These are phyloP conservation scores for Xylota segnis DNA, from an alignment of 2,888 invertebrate species.

Conservation along the genomic window DNA sequence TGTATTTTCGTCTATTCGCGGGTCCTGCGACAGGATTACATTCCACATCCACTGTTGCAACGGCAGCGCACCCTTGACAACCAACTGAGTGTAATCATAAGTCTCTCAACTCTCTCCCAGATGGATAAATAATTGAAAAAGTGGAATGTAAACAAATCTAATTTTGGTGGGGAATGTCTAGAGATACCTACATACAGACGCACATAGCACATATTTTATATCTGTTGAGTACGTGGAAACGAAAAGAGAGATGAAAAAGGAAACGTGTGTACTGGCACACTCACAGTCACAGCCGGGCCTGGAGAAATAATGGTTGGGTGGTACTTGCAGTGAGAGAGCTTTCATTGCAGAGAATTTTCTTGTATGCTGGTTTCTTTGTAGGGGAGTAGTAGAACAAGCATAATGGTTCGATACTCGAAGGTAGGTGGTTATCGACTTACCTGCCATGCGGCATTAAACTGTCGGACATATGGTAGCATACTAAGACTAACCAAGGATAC, in stretches of 20 bases:
- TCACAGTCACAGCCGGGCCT: background rate
- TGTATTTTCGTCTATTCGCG: conserved; percentile 24
- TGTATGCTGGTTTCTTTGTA: background rate
- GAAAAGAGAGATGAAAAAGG: background rate
- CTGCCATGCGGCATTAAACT: no score
- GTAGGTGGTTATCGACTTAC: background rate
- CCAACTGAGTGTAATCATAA: conserved; percentile 39
- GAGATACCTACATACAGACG: conserved; percentile 1
- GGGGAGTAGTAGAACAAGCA: background rate
- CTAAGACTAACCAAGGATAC: no score
- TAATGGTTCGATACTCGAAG: conserved; percentile 41
- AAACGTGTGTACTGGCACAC: conserved; percentile 1
- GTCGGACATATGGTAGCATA: no score
- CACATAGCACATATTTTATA: background rate
- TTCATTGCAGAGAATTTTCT: background rate
- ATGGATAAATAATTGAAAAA: conserved; percentile 69
- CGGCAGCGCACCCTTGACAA: conserved; percentile 37
- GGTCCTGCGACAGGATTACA: conserved; percentile 42
- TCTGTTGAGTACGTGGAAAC: conserved; percentile 20
- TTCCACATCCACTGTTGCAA: conserved; percentile 41
- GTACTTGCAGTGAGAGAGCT: conserved; percentile 42
- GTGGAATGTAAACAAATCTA: conserved; percentile 76
- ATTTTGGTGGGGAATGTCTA: conserved; percentile 56
- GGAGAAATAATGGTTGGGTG: conserved; percentile 1
- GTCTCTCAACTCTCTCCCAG: conserved; percentile 42